Evolutionary conservation across 2,888 invertebrate genomes (phyloP).

Genomic region (Sthenelais limicola): DNA sequence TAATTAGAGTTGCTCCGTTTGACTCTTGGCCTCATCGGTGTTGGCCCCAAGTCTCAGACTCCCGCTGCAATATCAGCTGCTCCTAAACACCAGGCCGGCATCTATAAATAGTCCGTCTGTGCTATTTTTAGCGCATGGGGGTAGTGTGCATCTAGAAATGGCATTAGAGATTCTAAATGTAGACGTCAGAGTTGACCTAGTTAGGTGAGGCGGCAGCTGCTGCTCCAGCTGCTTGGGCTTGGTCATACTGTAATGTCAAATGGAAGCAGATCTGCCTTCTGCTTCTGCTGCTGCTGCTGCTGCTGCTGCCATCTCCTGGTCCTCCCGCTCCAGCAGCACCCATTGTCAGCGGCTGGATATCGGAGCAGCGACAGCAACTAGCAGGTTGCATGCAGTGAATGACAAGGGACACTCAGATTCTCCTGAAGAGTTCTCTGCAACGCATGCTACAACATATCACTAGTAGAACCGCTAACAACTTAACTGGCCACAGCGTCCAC

Average conservation of each 20-base stretch:
- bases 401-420: too few species aligned
- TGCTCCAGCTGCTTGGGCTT: neutral
- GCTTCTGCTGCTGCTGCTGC: constrained; percentile 7
- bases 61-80: neutral
- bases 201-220: constrained; percentile 24
- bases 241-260: neutral
- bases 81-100: neutral
- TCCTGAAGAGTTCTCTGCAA: too few species aligned
- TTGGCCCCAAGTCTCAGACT: neutral
- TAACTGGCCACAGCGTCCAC: too few species aligned
- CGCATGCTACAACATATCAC: too few species aligned
- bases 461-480: too few species aligned
- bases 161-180: constrained; percentile 37
- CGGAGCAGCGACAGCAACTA: neutral
- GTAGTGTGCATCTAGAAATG: constrained; percentile 33
- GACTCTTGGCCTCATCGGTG: neutral
- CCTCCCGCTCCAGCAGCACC: neutral
- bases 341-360: neutral
- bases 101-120: constrained; percentile 29
- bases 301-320: neutral
- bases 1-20: constrained; percentile 1
- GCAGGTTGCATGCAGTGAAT: neutral
- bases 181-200: constrained; percentile 34
- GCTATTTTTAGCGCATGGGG: constrained; percentile 25
- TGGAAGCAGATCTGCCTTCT: neutral